Evolutionary conservation across 35 echinoderm and acorn worm genomes (phyloP).

Genomic region (Strongylocentrotus purpuratus): DNA sequence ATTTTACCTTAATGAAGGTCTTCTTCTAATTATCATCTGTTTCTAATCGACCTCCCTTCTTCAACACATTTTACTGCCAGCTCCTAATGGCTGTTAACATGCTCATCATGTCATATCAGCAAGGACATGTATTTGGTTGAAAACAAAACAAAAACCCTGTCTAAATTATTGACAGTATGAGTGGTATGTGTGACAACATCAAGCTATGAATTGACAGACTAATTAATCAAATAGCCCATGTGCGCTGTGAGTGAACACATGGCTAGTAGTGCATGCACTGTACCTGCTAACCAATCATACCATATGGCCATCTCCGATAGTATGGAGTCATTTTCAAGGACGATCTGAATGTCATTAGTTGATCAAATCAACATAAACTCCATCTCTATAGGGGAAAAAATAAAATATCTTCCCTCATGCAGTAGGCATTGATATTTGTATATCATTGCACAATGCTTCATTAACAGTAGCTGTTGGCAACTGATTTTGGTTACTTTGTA

Average conservation of each 20-base stretch:
- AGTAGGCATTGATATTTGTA: no score
- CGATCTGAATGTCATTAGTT: no score
- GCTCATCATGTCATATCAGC: neutral
- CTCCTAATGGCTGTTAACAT: neutral
- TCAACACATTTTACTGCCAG: neutral
- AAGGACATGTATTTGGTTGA: neutral
- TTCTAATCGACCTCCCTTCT: neutral
- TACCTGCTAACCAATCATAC: neutral
- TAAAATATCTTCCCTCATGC: no score
- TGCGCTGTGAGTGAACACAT: neutral
- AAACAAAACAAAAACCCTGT: neutral
- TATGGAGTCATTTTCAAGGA: no score
- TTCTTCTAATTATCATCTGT: neutral
- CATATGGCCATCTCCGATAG: neutral
- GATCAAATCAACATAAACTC: no score
- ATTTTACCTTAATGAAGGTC: neutral
- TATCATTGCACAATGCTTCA: no score
- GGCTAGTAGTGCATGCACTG: neutral
- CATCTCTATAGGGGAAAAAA: no score
- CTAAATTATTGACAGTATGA: neutral
- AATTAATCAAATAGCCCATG: neutral
- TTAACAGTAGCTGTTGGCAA: no score
- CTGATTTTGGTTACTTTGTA: no score
- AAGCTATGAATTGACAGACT: neutral
- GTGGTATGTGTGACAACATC: neutral